These are phyloP conservation scores for Cyrtonyx montezumae DNA, from an alignment of 2,113 vertebrate genomes.

Conservation along the genomic window DNA sequence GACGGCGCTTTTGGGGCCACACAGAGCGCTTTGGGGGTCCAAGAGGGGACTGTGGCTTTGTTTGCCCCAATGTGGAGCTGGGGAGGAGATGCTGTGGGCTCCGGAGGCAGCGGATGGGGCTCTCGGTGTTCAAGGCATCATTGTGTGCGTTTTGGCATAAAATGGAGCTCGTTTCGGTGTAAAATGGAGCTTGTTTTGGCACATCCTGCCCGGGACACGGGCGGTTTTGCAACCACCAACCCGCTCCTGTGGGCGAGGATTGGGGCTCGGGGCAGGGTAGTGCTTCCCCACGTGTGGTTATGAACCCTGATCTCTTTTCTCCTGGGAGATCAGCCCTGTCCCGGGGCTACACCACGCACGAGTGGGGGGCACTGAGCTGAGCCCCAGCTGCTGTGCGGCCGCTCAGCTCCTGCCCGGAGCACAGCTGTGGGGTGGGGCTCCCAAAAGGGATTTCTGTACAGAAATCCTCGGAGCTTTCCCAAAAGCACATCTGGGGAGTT, in stretches of 20 bases:
- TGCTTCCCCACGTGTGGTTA: neutral
- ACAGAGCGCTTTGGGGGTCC: neutral
- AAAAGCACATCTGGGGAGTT: neutral
- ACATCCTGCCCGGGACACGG: neutral
- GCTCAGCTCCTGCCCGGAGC: neutral
- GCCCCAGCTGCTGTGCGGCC: neutral
- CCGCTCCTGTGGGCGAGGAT: neutral
- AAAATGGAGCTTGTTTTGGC: neutral
- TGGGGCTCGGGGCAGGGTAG: neutral
- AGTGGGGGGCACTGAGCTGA: too few species aligned
- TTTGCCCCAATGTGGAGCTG: neutral
- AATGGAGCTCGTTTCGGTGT: neutral
- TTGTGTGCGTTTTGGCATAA: neutral
- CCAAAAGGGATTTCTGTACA: neutral
- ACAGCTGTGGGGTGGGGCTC: neutral
- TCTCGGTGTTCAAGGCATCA: rapidly evolving
- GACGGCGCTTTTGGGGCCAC: neutral
- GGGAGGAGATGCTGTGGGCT: neutral
- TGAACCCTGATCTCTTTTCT: neutral
- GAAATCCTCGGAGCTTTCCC: neutral
- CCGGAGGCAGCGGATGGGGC: neutral
- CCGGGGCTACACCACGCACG: neutral
- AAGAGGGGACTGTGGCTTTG: neutral
- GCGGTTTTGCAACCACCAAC: neutral
- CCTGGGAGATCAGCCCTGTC: neutral